Percentiles rank a stretch among this genome's conserved stretches.
Evolutionary conservation across 2,888 invertebrate species (phyloP).

Genomic region (Philereme transversata): DNA sequence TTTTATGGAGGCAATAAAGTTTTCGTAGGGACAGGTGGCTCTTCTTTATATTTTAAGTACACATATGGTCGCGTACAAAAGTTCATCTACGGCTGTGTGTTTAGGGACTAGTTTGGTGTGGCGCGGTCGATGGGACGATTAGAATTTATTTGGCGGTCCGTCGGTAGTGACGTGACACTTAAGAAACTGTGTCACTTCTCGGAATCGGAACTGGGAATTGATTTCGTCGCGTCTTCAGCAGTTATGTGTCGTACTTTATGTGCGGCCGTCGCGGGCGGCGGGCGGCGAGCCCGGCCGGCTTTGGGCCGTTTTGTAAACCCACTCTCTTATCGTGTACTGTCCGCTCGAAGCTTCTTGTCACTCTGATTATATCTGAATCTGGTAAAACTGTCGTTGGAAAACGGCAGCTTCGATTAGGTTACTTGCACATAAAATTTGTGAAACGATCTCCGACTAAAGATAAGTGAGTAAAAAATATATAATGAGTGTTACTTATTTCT

Average conservation of each 20-base stretch:
- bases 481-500: slow-evolving; percentile 42
- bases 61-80: slow-evolving; percentile 58
- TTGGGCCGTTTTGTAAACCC: slow-evolving; percentile 64
- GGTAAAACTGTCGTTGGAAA: slow-evolving; percentile 70
- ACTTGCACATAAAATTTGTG: slow-evolving; percentile 70
- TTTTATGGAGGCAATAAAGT: slow-evolving; percentile 82
- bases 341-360: slow-evolving; percentile 69
- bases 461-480: slow-evolving; percentile 55
- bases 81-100: slow-evolving; percentile 60
- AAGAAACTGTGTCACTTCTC: slow-evolving; percentile 83
- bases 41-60: slow-evolving; percentile 80
- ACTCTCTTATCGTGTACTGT: slow-evolving; percentile 71
- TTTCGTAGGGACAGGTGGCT: slow-evolving; percentile 84
- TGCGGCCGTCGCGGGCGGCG: slow-evolving; percentile 44
- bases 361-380: slow-evolving; percentile 77
- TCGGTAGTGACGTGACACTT: slow-evolving; percentile 83
- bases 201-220: slow-evolving; percentile 82
- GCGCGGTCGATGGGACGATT: slow-evolving; percentile 54
- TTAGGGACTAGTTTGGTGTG: slow-evolving; percentile 76
- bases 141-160: slow-evolving; percentile 81
- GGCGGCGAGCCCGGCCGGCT: slow-evolving; percentile 39
- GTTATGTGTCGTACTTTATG: slow-evolving; percentile 79
- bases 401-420: slow-evolving; percentile 72
- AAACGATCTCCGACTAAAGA: slow-evolving; percentile 62
- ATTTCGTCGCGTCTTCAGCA: slow-evolving; percentile 80